Evolutionary conservation across 2,113 vertebrate genomes (phyloP), one percentile per base, ranked within the genome.

Genomic region (Neotoma lepida): DNA sequence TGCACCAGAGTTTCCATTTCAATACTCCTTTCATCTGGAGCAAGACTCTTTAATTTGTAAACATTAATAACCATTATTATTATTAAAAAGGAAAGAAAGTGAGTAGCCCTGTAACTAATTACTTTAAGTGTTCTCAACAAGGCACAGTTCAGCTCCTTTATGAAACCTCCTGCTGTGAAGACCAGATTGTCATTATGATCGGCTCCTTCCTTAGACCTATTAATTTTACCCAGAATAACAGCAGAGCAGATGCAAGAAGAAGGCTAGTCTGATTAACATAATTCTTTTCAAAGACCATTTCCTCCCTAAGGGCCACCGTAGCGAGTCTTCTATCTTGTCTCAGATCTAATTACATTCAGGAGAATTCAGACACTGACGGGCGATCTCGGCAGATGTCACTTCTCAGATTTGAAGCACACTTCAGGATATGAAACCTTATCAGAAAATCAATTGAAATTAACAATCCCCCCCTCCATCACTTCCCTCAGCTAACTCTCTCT

Each of bases 21-120:
- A 51, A 89, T 54, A 30, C 4, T 88, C 90, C 96, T 96, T 97
- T 95, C 89, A 18, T 96, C 97, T 96, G 88, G 96, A 97, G 94
- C 74, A 35, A 96, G 97, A 88, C 46, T 46, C 97, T 97, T 97
- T 96, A 93, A 98, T 98, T 98, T 98, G 98, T 98, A 98, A 98
- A 98, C 98, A 97, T 98, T 98, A 98, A 98, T 98, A 98, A 98
- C 97, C 97, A 87, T 98, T 98, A 98, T 98, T 98, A 97, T 98
- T 98, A 97, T 98, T 98, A 98, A 97, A 98, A 98, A 97, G 97
- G 97, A 95, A 98, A 97, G 98, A 97, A 97, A 98, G 98, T 76
- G 3, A 98, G 97, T 98, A 95, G 97, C 98, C 98, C 98, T 97
- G 97, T 98, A 97, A 97, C 98, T 98, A 98, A 98, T 98, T 98